These are phyloP conservation scores for Tursiops truncatus DNA, from an alignment of 2,113 vertebrate species.

Conservation along the genomic window DNA sequence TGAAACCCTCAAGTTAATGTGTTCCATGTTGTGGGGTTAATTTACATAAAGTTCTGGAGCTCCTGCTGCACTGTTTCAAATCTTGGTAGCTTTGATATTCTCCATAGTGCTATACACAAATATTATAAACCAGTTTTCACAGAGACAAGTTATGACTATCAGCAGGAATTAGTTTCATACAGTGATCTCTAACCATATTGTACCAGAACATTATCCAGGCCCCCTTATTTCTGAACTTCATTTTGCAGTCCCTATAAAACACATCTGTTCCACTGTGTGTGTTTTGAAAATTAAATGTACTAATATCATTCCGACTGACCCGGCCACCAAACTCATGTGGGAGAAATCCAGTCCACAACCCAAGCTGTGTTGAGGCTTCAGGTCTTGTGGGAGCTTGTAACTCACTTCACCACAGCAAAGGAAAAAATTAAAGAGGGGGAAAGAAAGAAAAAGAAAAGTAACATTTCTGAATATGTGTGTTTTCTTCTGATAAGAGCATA, in stretches of 20 bases:
- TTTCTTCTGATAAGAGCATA: neutral
- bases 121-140: conserved; percentile 65
- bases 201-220: conserved; percentile 60
- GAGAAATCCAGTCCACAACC: conserved; percentile 25
- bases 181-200: conserved; percentile 26
- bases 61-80: conserved; percentile 65
- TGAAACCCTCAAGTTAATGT: conserved; percentile 72
- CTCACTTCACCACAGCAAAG: neutral
- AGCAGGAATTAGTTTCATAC: conserved; percentile 68
- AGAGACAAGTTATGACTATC: conserved; percentile 69
- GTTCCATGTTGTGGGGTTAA: conserved; percentile 69
- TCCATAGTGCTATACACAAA: conserved; percentile 50
- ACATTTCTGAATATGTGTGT: neutral
- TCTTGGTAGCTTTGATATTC: conserved; percentile 71
- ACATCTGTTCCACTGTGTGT: conserved; percentile 62
- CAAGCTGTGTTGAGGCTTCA: conserved; percentile 13
- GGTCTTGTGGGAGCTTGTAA: neutral
- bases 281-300: conserved; percentile 66
- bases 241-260: conserved; percentile 54
- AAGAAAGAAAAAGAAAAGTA: neutral
- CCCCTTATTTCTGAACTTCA: conserved; percentile 38
- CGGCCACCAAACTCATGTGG: conserved; percentile 41
- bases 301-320: conserved; percentile 56
- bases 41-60: conserved; percentile 65
- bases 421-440: neutral